A percentile compares a stretch with the other conserved stretches of the same genome.
These are phyloP conservation scores for Caenorhabditis virilis DNA, from an alignment of 2,888 invertebrate genomes.

Conservation along the genomic window DNA sequence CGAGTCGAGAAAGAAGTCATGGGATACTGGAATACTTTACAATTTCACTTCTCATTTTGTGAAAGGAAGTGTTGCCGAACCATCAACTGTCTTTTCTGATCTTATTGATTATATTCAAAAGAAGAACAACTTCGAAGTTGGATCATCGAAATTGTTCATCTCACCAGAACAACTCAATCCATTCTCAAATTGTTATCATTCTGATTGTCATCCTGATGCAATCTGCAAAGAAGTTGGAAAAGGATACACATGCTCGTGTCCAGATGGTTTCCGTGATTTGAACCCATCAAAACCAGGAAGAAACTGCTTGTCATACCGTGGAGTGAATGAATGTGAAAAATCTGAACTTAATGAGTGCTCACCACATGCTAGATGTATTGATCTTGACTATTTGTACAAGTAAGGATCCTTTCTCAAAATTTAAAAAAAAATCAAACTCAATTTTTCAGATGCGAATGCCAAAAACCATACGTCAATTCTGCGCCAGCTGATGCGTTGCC, in stretches of 20 bases:
- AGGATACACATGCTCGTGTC: slow-evolving; percentile 39
- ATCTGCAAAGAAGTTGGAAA: slow-evolving; percentile 50
- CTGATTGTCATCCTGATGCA: slow-evolving; percentile 53
- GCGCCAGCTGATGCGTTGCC: slow-evolving; percentile 47
- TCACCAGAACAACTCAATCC: slow-evolving; percentile 59
- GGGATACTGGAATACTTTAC: slow-evolving; percentile 59
- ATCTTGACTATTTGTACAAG: slow-evolving; percentile 55
- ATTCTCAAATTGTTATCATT: slow-evolving; percentile 56
- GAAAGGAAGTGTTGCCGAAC: slow-evolving; percentile 50
- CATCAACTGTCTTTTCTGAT: slow-evolving; percentile 48
- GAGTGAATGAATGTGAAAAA: slow-evolving; percentile 60
- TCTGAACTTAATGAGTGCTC: slow-evolving; percentile 58
- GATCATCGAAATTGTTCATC: slow-evolving; percentile 59
- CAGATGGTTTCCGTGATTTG: slow-evolving; percentile 57
- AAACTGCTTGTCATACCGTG: slow-evolving; percentile 48
- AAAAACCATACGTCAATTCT: slow-evolving; percentile 55
- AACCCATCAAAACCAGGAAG: slow-evolving; percentile 54
- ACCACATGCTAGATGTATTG: slow-evolving; percentile 59
- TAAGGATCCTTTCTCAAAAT: slow-evolving; percentile 10
- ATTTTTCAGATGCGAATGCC: slow-evolving; percentile 53
- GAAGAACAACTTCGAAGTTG: slow-evolving; percentile 57
- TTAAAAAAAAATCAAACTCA: neutral
- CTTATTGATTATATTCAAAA: slow-evolving; percentile 52
- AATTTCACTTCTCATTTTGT: slow-evolving; percentile 62
- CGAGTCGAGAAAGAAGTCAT: slow-evolving; percentile 44